Evolutionary conservation across 1,140 invertebrate species (phyloP).

Genomic region (Antheraea mylitta): DNA sequence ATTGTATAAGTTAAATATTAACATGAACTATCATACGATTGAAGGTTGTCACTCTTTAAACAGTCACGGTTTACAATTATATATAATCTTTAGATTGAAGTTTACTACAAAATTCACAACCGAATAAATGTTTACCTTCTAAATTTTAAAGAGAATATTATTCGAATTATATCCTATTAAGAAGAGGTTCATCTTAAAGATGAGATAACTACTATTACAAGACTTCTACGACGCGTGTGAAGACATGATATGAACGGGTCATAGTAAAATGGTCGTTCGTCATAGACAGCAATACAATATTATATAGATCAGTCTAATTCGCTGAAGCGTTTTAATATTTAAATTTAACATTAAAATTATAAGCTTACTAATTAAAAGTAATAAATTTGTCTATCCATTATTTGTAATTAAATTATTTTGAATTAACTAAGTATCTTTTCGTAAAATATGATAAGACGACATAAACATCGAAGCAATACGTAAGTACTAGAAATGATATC

Average conservation of each 20-base stretch:
- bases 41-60: too few species aligned
- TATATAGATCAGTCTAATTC: not conserved
- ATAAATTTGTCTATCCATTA: not conserved
- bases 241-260: not conserved
- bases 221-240: not conserved
- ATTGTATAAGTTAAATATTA: too few species aligned
- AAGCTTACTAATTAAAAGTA: not conserved
- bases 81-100: too few species aligned
- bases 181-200: not conserved
- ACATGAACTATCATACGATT: too few species aligned
- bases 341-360: slow-evolving; percentile 8
- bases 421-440: not conserved
- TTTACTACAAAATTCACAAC: not conserved
- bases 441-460: too few species aligned
- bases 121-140: not conserved
- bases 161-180: slow-evolving; percentile 1
- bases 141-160: not conserved
- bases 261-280: not conserved
- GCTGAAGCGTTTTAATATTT: slow-evolving; percentile 7
- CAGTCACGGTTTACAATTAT: too few species aligned
- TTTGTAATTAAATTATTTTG: not conserved
- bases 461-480: too few species aligned
- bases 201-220: not conserved
- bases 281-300: not conserved
- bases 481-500: too few species aligned